A percentile compares a stretch with the other conserved stretches of the same genome.
These are phyloP conservation scores for Chelon labrosus DNA, from an alignment of 2,797 vertebrate species.

Conservation along the genomic window DNA sequence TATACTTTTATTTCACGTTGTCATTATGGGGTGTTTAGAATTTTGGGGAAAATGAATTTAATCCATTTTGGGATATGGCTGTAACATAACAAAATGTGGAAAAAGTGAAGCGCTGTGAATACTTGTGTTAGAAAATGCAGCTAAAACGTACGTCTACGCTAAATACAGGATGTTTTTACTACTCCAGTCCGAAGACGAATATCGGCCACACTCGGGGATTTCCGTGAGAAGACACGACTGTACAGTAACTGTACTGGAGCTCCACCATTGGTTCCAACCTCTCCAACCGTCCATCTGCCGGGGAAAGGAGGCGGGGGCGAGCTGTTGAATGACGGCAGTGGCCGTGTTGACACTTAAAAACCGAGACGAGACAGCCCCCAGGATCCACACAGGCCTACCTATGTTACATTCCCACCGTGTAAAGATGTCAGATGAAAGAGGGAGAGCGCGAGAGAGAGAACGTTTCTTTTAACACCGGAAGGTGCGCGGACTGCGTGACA, in stretches of 20 bases:
- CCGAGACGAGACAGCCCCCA: constrained; percentile 38
- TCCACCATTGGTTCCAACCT: constrained; percentile 57
- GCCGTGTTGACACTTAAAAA: constrained; percentile 57
- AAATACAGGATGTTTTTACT: neutral
- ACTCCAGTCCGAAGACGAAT: neutral
- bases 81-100: no score
- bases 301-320: constrained; percentile 59
- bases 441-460: constrained; percentile 35
- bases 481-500: constrained; percentile 29
- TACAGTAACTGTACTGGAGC: neutral
- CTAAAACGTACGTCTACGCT: neutral
- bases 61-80: no score
- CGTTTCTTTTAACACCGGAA: constrained; percentile 39
- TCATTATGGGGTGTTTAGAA: no score
- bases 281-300: constrained; percentile 28
- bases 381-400: constrained; percentile 53
- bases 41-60: no score
- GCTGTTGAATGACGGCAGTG: constrained; percentile 67
- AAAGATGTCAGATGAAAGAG: constrained; percentile 49
- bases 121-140: neutral
- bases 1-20: no score
- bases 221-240: constrained; percentile 27
- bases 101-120: no score
- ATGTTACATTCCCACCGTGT: constrained; percentile 17
- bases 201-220: constrained; percentile 44